Base-by-base conservation (phyloP, 2,797 vertebrate genomes). In the Schizothorax lantsangensis region DNA sequence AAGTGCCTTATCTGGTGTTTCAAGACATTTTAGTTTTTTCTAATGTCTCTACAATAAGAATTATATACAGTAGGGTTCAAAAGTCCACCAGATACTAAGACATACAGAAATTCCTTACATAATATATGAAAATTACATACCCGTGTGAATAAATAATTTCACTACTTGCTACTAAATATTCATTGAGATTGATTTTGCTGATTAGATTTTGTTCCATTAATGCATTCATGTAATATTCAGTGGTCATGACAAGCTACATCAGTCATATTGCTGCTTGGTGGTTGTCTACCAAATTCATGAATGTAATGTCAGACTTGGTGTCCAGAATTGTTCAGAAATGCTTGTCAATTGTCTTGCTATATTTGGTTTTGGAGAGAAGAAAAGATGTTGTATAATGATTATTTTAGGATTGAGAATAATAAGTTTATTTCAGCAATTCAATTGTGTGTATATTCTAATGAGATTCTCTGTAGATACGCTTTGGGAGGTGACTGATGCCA, bases 121-220 rank as follows among this genome's bases (percentile, higher is more conserved):
- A 30, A 71, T 57, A 57, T 43, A 54, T 79, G 36, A 71, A n/a
- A 57, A 79, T 80, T 9, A 57, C 21, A 19, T 40, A 49, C 43
- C 12, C 7, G n/a, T 57, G 14, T 40, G 52, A 30, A 62, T 83
- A 72, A 88, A 86, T 84, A 80, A 89, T 84, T 68, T 74, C 43
- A 79, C 47, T 66, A 71, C 68, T 84, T 38, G 52, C 54, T 66
- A 78, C 23, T 64, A 86, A 87, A 91, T 74, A 87, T 88, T 88
- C 54, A 81, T 79, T 45, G 54, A 89, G 83, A 89, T 78, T 79
- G 73, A 90, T 84, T 64, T 74, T 45, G 5, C 57, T 14, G n/a
- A 86, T 88, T 88, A 87, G 72, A 82, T 71, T 54, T 52, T 17
- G 17, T 79, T 69, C 43, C 26, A 68, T 88, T 88, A 84, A 72